Conservation (phyloP, 2,113 vertebrate species). For the Anser brachyrhynchus region DNA sequence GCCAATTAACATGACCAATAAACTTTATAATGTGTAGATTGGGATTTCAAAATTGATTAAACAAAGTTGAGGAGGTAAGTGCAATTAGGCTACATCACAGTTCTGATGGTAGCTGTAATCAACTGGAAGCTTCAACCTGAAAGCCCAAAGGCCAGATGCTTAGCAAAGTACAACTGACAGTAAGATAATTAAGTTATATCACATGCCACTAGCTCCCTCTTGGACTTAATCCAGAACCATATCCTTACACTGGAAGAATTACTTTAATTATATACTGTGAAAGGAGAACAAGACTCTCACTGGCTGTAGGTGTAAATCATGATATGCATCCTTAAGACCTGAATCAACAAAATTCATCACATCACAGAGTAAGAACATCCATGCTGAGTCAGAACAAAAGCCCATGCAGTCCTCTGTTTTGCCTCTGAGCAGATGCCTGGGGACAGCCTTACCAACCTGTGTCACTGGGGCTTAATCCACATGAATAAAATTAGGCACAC, state of each 20-base stretch:
- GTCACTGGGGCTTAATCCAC: neutral
- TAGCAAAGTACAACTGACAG: constrained; percentile 21
- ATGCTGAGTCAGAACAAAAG: neutral
- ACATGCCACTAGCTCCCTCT: neutral
- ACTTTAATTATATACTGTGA: neutral
- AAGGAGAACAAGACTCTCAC: neutral
- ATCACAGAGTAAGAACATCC: neutral
- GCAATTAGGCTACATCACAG: neutral
- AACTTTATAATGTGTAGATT: neutral
- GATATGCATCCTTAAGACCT: neutral
- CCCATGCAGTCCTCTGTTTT: neutral
- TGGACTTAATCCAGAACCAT: constrained; percentile 2
- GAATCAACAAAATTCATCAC: neutral
- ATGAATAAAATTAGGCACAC: neutral
- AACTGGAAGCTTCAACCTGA: neutral
- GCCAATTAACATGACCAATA: constrained; percentile 17
- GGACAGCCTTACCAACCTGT: neutral
- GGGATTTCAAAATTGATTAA: constrained; percentile 31
- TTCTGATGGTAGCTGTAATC: constrained; percentile 24
- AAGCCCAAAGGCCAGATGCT: neutral
- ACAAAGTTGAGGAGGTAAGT: neutral
- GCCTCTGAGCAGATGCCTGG: neutral
- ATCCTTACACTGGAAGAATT: neutral
- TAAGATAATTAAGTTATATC: constrained; percentile 9
- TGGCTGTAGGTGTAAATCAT: neutral